Evolutionary conservation across 2,888 invertebrate species (phyloP), one percentile per base, ranked within the genome.

Genomic region (Melolontha melolontha): DNA sequence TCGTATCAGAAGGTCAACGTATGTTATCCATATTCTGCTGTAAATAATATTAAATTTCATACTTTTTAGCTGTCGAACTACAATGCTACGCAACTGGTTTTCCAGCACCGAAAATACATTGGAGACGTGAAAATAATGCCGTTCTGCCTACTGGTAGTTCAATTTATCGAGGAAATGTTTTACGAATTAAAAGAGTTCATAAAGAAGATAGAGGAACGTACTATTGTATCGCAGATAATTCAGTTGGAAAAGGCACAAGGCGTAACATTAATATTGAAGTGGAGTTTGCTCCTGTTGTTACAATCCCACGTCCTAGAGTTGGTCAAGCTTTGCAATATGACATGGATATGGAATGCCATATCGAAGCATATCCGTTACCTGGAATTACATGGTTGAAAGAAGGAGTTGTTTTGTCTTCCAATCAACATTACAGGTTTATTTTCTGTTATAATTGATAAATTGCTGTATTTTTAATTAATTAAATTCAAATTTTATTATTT

Each of bases 121-220:
- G 96, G 96, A 88, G 96, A 73, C 88, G 96, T 64, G 96, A 96
- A 81, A 96, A 96, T 81, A 96, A 96, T 83, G 96, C 95, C 66
- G 92, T 96, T 74, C 84, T 96, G 74, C 96, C 96, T 7, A 95
- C 95, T 4, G 96, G 95, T n/a, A 92, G 93, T 7, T 92, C 93
- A 0, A 91, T 92, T 70, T 92, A 92, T 81, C 92, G 94, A 70
- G 96, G 96, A 11, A 94, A 94, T 78, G 86, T 90, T 16, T 81
- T 96, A 69, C 92, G 92, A 79, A 93, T 96, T 68, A 84, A 90
- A 2, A 83, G 89, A 0, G 92, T 95, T 0, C 90, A 90, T 72
- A 96, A 96, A 79, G 95, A 95, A 78, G 95, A 96, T 81, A 88
- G 96, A 54, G 96, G 96, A 11, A 96, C 96, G 0, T 96, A 96